These are phyloP conservation scores for Therioaphis trifolii DNA, from an alignment of 2,888 invertebrate species.

Conservation along the genomic window DNA sequence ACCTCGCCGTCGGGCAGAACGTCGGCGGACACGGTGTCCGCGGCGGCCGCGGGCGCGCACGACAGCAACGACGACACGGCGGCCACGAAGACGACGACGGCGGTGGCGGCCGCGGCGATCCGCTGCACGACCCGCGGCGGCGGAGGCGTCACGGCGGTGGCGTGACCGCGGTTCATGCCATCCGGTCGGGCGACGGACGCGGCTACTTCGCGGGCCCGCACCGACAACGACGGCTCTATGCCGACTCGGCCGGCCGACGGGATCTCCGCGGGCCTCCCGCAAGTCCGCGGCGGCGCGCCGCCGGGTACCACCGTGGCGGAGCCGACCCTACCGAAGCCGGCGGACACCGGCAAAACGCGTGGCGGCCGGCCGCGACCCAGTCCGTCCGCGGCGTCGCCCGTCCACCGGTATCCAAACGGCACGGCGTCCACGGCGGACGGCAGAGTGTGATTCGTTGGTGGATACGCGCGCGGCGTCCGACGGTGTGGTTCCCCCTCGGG, in stretches of 20 bases:
- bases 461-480: background rate
- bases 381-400: too few relatives aligned
- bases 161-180: constrained; percentile 51
- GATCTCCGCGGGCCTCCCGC: background rate
- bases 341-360: too few relatives aligned
- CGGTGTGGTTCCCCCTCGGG: background rate
- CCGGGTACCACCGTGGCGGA: too few relatives aligned
- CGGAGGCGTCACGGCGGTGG: background rate
- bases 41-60: background rate
- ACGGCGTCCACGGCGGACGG: background rate
- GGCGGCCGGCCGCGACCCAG: too few relatives aligned
- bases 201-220: background rate
- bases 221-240: too few relatives aligned
- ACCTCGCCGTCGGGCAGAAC: constrained; percentile 78
- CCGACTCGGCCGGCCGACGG: background rate
- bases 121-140: background rate
- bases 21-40: constrained; percentile 77
- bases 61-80: background rate
- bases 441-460: too few relatives aligned
- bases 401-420: too few relatives aligned
- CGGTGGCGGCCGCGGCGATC: constrained; percentile 20
- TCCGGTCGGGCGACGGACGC: constrained; percentile 9
- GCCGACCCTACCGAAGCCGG: too few relatives aligned
- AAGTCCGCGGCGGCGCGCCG: background rate
- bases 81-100: constrained; percentile 9